Evolutionary conservation across 2,113 vertebrate species (phyloP), one percentile per base, ranked within the genome.

Genomic region (Sylvia atricapilla): DNA sequence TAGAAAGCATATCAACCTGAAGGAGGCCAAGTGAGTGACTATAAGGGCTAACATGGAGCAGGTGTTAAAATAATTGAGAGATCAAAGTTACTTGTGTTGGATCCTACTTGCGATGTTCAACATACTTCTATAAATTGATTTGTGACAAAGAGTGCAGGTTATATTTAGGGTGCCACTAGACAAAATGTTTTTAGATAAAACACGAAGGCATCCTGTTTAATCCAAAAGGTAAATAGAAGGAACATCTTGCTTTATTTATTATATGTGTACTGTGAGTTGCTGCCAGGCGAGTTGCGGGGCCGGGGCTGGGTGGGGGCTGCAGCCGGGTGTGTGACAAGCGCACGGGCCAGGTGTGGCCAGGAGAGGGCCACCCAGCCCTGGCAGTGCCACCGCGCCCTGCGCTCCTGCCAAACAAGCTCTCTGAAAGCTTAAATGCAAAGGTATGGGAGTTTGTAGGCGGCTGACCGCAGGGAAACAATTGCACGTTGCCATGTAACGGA

Each of bases 311-410:
- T 0, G 52, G 70, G 50, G 43, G 11, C 60, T 63, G 78, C 14
- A 1, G 63, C 7, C 1, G 19, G 33, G 7, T 31, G 72, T 64
- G 67, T 66, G 44, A 30, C 53, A 44, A 52, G 44, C n/a, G 79
- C 82, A 84, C 18, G 84, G 84, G 91, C 64, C 70, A 30, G 62
- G 37, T 10, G 68, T 69, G 93, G 72, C 96, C 97, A 94, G 96
- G 94, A 91, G 96, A 96, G 94, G 96, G 95, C 90, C 83, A 95
- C 94, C 90, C 52, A 96, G 82, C 56, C 93, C 89, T 76, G 94
- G 79, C 72, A 68, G 77, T 94, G 69, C 63, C 79, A 41, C 33
- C 2, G 25, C 3, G 17, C 30, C 60, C 60, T 22, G 50, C 67
- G 55, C 39, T 33, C n/a, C 41, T 12, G 44, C 14, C 77, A 6